Evolutionary conservation across 2,888 invertebrate species (phyloP).

Genomic region (Girardia tigrina): DNA sequence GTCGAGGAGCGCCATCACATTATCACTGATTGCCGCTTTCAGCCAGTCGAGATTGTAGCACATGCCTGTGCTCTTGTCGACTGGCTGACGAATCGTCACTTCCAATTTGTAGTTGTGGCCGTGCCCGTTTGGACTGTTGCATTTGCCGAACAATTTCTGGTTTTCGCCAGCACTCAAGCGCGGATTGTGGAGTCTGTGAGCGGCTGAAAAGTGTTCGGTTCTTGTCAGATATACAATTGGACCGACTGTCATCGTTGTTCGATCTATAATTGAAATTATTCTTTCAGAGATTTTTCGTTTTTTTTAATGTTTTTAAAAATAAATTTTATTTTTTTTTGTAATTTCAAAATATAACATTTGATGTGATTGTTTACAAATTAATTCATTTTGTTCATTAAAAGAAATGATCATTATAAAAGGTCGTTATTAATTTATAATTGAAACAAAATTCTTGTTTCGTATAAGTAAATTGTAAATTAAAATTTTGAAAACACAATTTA

Average conservation of each 20-base stretch:
- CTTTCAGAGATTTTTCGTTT: too few species aligned
- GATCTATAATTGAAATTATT: too few species aligned
- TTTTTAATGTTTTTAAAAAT: too few species aligned
- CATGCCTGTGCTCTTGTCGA: slow-evolving; percentile 77
- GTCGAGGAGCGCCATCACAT: slow-evolving; percentile 76
- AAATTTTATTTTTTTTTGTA: too few species aligned
- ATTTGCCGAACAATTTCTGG: slow-evolving; percentile 71
- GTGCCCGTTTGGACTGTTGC: slow-evolving; percentile 88
- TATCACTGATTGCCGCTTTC: slow-evolving; percentile 56
- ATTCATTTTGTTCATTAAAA: too few species aligned
- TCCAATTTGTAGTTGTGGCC: slow-evolving; percentile 93
- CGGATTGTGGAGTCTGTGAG: slow-evolving; percentile 39
- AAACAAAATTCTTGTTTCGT: too few species aligned
- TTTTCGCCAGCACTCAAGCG: slow-evolving; percentile 69
- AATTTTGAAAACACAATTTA: too few species aligned
- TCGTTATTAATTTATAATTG: too few species aligned
- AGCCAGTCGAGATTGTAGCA: slow-evolving; percentile 81
- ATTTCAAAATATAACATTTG: too few species aligned
- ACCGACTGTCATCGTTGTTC: background rate
- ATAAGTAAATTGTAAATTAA: too few species aligned
- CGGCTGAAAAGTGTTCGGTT: slow-evolving; percentile 29
- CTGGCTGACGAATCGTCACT: slow-evolving; percentile 67
- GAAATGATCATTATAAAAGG: too few species aligned
- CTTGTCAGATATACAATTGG: slow-evolving; percentile 17
- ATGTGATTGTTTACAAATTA: too few species aligned